Percentiles rank a stretch among this genome's conserved stretches.
phyloP scores from a whole-genome alignment of 2,797 vertebrate genomes.

The Silurus lanzhouensis region DNA sequence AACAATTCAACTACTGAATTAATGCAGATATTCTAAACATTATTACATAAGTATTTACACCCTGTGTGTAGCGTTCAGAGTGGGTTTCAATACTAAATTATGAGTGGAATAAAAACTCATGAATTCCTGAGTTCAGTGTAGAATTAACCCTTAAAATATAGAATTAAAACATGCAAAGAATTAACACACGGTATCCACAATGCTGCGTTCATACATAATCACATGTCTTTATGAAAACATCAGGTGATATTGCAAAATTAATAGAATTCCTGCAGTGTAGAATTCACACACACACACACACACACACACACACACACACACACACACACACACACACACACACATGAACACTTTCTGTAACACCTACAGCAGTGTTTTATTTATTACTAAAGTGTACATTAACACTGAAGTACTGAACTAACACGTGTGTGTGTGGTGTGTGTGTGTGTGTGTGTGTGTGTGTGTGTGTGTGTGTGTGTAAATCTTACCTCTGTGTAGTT shows the following conservation, averaged over 20 bases:
- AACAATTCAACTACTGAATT: neutral
- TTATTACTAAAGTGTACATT: neutral
- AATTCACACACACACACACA: neutral
- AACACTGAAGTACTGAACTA: neutral
- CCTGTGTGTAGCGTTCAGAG: neutral
- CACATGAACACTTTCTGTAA: neutral
- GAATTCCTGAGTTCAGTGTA: neutral
- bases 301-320: slow-evolving; percentile 1
- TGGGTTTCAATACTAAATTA: neutral
- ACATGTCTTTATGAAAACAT: no score
- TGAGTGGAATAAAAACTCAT: no score
- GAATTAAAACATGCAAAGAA: no score
- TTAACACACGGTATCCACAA: no score
- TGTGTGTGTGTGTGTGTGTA: slow-evolving; percentile 5
- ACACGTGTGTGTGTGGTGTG: slow-evolving; percentile 3
- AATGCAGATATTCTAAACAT: neutral
- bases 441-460: slow-evolving; percentile 3
- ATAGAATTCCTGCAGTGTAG: no score
- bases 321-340: neutral
- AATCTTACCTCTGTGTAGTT: neutral
- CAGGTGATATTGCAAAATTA: no score
- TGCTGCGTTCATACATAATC: no score
- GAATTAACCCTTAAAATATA: neutral
- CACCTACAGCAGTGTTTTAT: neutral
- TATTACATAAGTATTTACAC: neutral